Evolutionary conservation across 2,888 invertebrate species (phyloP).

Genomic region (Thumatha senex): DNA sequence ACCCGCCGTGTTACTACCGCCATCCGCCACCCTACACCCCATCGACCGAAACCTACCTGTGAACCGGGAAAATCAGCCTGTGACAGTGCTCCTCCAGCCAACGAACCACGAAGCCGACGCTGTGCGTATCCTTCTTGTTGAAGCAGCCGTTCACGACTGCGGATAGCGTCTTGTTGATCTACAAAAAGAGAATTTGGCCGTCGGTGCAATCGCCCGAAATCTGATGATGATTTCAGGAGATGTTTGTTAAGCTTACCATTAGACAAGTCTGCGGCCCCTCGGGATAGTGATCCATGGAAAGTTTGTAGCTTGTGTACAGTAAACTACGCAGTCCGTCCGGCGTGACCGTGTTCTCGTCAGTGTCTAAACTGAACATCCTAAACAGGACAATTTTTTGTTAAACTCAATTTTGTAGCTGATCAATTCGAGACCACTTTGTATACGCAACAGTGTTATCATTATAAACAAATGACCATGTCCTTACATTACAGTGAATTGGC

Average conservation of each 20-base stretch:
- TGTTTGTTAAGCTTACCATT: conserved; percentile 54
- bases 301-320: conserved; percentile 88
- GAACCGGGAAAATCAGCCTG: conserved; percentile 89
- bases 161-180: conserved; percentile 87
- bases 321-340: conserved; percentile 86
- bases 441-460: no score
- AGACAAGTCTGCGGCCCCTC: conserved; percentile 87
- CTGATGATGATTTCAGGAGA: no score
- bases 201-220: background rate
- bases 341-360: conserved; percentile 83
- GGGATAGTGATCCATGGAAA: conserved; percentile 91
- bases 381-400: background rate
- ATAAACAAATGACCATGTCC: background rate
- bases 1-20: background rate
- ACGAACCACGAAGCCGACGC: conserved; percentile 89
- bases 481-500: background rate
- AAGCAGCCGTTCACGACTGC: conserved; percentile 91
- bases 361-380: conserved; percentile 83
- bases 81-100: conserved; percentile 93
- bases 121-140: conserved; percentile 89
- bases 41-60: conserved; percentile 77
- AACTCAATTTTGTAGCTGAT: background rate
- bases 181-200: background rate
- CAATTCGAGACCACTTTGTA: background rate
- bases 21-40: background rate